These are phyloP conservation scores for Aulostomus chinensis DNA, from an alignment of 2,797 vertebrate species.

Conservation along the genomic window DNA sequence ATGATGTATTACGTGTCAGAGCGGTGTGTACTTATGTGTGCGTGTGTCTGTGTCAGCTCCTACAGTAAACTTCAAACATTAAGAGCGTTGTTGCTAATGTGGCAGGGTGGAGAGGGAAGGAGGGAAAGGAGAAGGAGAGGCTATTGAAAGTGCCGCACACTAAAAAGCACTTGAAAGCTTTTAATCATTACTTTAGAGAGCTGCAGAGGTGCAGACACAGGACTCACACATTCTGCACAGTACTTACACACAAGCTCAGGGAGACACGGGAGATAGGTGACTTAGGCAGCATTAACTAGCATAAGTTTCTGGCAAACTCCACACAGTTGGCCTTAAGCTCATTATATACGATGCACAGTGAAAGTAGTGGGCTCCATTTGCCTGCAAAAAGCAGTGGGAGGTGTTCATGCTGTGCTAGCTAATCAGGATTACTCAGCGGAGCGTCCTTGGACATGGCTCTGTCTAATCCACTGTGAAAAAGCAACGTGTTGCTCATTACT, in stretches of 20 bases:
- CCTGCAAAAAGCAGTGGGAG: constrained; percentile 45
- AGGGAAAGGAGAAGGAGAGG: constrained; percentile 5
- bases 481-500: constrained; percentile 55
- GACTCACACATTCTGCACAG: neutral
- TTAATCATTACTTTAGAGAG: constrained; percentile 34
- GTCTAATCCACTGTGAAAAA: constrained; percentile 63
- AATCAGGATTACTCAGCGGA: constrained; percentile 69
- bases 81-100: constrained; percentile 7
- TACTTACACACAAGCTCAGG: neutral
- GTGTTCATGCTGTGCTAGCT: constrained; percentile 58
- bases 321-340: constrained; percentile 36
- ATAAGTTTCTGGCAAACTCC: constrained; percentile 40
- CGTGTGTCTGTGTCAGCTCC: no score
- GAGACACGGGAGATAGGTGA: neutral
- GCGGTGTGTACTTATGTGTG: no score
- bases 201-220: constrained; percentile 2
- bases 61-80: constrained; percentile 5
- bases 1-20: no score
- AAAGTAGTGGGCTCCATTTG: constrained; percentile 24
- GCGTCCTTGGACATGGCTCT: constrained; percentile 48
- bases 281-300: neutral
- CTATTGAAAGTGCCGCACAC: neutral
- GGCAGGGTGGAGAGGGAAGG: constrained; percentile 4
- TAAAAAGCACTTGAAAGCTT: constrained; percentile 28
- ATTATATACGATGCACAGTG: constrained; percentile 44